Conservation (phyloP, 2,888 invertebrate species). For the Amphipoea lucens region DNA sequence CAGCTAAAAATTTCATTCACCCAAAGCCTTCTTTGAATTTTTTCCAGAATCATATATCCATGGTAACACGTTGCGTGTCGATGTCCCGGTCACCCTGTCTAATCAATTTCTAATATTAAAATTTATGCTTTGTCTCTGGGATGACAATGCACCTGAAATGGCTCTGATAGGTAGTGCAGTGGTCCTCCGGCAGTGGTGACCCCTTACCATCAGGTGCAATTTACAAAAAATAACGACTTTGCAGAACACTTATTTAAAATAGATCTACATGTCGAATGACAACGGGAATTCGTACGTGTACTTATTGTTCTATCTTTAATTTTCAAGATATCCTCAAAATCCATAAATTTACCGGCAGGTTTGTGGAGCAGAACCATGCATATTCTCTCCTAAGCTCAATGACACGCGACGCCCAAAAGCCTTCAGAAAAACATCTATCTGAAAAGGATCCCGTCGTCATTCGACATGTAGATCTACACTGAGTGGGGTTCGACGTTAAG, state of each 20-base stretch:
- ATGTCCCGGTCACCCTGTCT: too few relatives aligned
- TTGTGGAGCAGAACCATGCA: background rate
- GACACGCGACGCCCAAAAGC: background rate
- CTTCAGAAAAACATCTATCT: conserved; percentile 27
- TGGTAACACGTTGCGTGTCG: too few relatives aligned
- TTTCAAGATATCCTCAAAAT: background rate
- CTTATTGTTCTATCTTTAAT: too few relatives aligned
- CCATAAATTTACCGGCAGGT: background rate
- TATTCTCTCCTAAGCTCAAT: background rate
- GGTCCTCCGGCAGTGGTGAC: background rate
- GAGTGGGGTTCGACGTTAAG: conserved; percentile 52
- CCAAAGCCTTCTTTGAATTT: too few relatives aligned
- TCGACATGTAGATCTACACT: conserved; percentile 50
- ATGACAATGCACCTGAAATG: background rate
- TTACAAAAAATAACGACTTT: background rate
- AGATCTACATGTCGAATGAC: too few relatives aligned
- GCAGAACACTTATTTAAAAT: background rate
- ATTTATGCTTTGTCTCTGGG: background rate
- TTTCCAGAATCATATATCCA: too few relatives aligned
- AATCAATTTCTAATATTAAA: background rate
- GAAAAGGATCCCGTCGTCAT: conserved; percentile 38
- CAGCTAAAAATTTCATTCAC: too few relatives aligned
- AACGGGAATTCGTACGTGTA: too few relatives aligned
- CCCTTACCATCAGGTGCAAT: background rate
- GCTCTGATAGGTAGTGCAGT: background rate